phyloP scores from a whole-genome alignment of 2,113 vertebrate species.

The Nothoprocta pentlandii region DNA sequence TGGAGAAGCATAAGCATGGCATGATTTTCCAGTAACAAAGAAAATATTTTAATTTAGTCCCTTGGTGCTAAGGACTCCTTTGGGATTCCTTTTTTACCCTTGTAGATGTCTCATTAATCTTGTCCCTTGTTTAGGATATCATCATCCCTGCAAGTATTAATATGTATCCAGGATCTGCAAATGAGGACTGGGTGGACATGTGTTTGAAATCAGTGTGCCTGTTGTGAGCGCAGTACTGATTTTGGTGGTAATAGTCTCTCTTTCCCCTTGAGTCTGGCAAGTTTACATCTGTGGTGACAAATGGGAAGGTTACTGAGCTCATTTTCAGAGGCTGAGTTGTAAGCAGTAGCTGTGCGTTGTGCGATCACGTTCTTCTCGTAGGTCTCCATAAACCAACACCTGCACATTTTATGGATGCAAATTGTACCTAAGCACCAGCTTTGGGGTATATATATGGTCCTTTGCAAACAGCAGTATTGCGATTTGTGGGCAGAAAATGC shows the following conservation, averaged over 20 bases:
- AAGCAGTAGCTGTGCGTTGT: not conserved
- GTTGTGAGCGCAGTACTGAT: not conserved
- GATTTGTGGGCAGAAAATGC: not conserved
- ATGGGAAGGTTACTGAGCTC: not conserved
- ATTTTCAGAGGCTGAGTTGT: not conserved
- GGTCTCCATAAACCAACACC: slow-evolving; percentile 2
- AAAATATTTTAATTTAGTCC: not conserved
- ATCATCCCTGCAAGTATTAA: not conserved
- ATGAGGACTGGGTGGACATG: not conserved
- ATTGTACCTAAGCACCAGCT: not conserved
- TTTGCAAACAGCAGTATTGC: not conserved
- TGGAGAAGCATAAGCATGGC: not conserved
- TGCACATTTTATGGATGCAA: not conserved
- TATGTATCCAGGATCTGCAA: not conserved
- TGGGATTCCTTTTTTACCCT: not conserved
- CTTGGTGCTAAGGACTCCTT: not conserved
- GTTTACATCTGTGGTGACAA: not conserved
- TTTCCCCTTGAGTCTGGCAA: not conserved
- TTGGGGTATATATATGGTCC: not conserved
- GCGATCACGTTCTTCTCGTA: not conserved
- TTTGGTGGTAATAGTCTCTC: not conserved
- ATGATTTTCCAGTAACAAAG: not conserved
- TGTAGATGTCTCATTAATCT: not conserved
- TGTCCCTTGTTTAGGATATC: not conserved
- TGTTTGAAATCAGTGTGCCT: not conserved